Conservation (phyloP, 30 jellyfish, hydroid and myxozoan genomes). For the Pelagia noctiluca region DNA sequence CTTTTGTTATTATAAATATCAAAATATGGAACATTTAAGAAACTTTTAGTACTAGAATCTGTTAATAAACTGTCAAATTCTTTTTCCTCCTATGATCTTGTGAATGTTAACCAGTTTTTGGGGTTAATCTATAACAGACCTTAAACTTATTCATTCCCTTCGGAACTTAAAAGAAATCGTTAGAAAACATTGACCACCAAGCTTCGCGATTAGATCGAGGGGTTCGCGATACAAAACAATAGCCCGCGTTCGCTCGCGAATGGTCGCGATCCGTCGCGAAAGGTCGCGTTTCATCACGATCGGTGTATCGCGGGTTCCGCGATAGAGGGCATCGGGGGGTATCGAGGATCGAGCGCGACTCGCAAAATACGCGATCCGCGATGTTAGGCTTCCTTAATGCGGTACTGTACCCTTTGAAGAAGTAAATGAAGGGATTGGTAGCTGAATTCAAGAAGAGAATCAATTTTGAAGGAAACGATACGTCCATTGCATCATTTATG, state of each 20-base stretch:
- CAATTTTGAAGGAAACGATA: not conserved
- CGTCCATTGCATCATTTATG: not conserved
- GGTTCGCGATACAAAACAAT: too few relatives aligned
- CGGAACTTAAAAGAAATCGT: too few relatives aligned
- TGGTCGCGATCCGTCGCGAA: not conserved
- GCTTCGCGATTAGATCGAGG: too few relatives aligned
- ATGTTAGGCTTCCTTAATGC: not conserved
- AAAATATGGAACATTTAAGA: too few relatives aligned
- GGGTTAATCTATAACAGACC: too few relatives aligned
- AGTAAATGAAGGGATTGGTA: conserved; percentile 58
- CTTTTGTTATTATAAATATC: too few relatives aligned
- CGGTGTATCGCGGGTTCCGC: not conserved
- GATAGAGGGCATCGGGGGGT: not conserved
- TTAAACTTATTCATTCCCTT: too few relatives aligned
- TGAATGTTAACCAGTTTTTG: too few relatives aligned
- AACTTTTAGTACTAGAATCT: too few relatives aligned
- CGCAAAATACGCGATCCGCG: not conserved
- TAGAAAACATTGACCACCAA: too few relatives aligned
- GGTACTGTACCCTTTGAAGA: conserved; percentile 45
- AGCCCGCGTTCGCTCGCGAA: not conserved
- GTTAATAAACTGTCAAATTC: too few relatives aligned
- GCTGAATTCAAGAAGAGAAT: conserved; percentile 35
- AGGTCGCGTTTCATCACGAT: not conserved
- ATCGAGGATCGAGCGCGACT: not conserved
- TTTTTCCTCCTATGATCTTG: too few relatives aligned